Base-by-base conservation (phyloP, 2,113 vertebrate genomes). In the Sisor rabdophorus region DNA sequence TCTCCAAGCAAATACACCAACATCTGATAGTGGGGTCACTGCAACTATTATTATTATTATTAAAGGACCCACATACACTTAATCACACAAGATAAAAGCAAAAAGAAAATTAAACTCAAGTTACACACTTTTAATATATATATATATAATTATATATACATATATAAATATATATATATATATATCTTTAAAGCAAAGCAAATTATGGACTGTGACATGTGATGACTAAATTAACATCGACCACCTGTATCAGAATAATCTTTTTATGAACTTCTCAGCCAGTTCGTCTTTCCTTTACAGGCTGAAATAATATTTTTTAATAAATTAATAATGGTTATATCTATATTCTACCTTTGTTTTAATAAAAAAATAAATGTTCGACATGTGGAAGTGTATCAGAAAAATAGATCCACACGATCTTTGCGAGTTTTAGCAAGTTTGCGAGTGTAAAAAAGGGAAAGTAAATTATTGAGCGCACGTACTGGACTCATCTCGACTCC, bases 1-100 rank as follows among this genome's bases (percentile, higher is more conserved):
- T 61, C 58, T 61, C 64, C 2, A 3, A 64, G 40, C 32, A 58
- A 0, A 72, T 58, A 58, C 0, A 36, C 30, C 48, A 47, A 65
- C 32, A 52, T 64, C 61, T 32, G 9, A 32, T 36, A 20, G 28
- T 64, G 6, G 6, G 19, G 5, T 56, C 6, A 7, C 15, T 32
- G 20, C 15, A 32, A 15, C 0, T 7, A n/a, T 52, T 48, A 1
- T 22, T 16, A 11, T 32, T n/a, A 56, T 72, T 53, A 36, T 12
- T 48, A 19, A 55, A 77, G 22, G 55, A 77, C 44, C 55, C 53
- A 58, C 75, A 22, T 22, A 68, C 8, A 44, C 64, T 24, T 58
- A 53, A 9, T 11, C 59, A 22, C 53, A 15, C 75, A 30, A 11
- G 58, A 71, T 70, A 77, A 77, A 77, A 77, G 55, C 36, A 70